Evolutionary conservation across 2,113 vertebrate species (phyloP).

Genomic region (Megaleporinus macrocephalus): DNA sequence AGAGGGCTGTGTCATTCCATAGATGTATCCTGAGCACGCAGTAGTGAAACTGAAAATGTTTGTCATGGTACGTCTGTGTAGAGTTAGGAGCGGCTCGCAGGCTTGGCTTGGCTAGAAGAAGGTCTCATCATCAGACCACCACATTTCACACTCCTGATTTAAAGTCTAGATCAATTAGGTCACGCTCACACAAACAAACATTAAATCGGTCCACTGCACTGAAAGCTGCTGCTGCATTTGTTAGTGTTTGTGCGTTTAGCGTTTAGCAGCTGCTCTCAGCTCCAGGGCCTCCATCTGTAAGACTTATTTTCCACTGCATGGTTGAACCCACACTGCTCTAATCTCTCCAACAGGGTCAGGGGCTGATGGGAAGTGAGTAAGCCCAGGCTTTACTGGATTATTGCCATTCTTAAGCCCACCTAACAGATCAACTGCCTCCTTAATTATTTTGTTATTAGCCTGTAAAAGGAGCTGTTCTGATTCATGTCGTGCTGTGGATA

Average conservation of each 20-base stretch:
- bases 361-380: not conserved
- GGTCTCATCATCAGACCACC: not conserved
- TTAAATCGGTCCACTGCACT: not conserved
- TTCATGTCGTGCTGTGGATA: not conserved
- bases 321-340: not conserved
- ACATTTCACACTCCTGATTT: conserved; percentile 15
- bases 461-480: not conserved
- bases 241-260: not conserved
- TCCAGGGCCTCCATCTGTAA: not conserved
- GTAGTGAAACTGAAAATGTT: not conserved
- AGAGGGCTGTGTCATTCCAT: not conserved
- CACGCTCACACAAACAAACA: not conserved
- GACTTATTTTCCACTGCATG: not conserved
- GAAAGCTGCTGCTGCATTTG: not conserved
- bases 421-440: not conserved
- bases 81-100: not conserved
- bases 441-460: conserved; percentile 1
- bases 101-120: not conserved
- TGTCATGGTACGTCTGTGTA: not conserved
- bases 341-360: conserved; percentile 21
- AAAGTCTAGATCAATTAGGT: conserved; percentile 12
- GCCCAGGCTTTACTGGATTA: conserved; percentile 27
- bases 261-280: not conserved
- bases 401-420: not conserved
- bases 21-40: not conserved